Conservation (phyloP, 1,140 invertebrate genomes). For the Pseudomyrmex cubaensis region DNA sequence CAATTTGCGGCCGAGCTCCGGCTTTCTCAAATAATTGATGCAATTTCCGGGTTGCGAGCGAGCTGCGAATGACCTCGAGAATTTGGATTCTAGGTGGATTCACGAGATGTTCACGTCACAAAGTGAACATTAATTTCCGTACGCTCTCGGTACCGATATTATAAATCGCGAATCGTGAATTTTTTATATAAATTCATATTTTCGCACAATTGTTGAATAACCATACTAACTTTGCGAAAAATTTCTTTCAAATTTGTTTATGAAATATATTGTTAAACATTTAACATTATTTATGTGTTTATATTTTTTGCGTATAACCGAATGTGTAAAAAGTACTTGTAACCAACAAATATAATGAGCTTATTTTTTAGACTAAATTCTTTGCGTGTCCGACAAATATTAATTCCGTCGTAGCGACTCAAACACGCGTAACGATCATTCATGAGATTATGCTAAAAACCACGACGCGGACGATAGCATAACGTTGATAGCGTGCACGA, state of each 20-base stretch:
- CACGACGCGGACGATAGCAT: conserved; percentile 4
- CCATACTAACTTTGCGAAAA: background rate
- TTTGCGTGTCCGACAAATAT: conserved; percentile 27
- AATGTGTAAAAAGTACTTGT: too few species aligned
- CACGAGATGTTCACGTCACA: conserved; percentile 40
- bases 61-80: conserved; percentile 65
- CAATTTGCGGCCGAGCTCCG: conserved; percentile 64
- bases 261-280: background rate
- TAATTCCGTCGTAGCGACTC: background rate
- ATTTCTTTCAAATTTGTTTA: too few species aligned
- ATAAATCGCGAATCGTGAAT: conserved; percentile 39
- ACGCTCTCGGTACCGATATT: background rate
- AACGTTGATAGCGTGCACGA: conserved; percentile 22
- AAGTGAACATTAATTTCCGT: conserved; percentile 41
- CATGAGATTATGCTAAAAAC: conserved; percentile 40
- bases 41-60: conserved; percentile 65
- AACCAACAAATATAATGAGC: conserved; percentile 5
- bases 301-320: background rate
- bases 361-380: conserved; percentile 7
- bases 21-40: conserved; percentile 73
- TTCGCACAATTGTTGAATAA: background rate
- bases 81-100: conserved; percentile 60
- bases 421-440: conserved; percentile 27
- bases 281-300: background rate
- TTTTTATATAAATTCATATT: conserved; percentile 28